Evolutionary conservation across 2,888 invertebrate genomes (phyloP).

Genomic region (Lithophane leautieri): DNA sequence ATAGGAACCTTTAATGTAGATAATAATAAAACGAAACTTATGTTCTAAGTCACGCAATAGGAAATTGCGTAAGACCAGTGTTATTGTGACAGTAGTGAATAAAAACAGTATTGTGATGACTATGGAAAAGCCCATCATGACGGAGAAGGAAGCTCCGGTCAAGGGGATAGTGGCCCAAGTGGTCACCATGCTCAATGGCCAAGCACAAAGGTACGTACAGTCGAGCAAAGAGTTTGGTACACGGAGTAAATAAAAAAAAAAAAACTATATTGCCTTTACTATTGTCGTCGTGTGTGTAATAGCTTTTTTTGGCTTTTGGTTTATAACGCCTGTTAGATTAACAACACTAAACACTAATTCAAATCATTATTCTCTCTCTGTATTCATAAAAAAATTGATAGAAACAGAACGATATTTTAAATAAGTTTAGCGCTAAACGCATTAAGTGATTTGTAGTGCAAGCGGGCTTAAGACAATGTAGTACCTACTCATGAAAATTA

Average conservation of each 20-base stretch:
- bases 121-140: constrained; percentile 83
- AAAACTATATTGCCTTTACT: background rate
- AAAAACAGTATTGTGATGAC: constrained; percentile 77
- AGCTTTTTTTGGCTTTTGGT: background rate
- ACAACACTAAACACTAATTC: too few species aligned
- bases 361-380: background rate
- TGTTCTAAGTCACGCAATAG: constrained; percentile 27
- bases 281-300: background rate
- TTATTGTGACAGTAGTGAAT: constrained; percentile 55
- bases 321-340: background rate
- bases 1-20: constrained; percentile 13
- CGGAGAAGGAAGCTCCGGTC: constrained; percentile 86
- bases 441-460: too few species aligned
- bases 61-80: constrained; percentile 47
- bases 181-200: constrained; percentile 89
- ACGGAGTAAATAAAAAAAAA: background rate
- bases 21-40: constrained; percentile 29
- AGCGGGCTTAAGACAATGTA: too few species aligned
- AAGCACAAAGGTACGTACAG: constrained; percentile 87
- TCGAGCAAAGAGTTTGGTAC: background rate
- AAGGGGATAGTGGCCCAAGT: constrained; percentile 89
- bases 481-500: too few species aligned
- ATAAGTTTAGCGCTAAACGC: background rate
- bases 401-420: background rate
- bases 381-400: background rate